A percentile compares a stretch with the other conserved stretches of the same genome.
Evolutionary conservation across 2,888 invertebrate genomes (phyloP).

Genomic region (Stenchaetothrips biformis): DNA sequence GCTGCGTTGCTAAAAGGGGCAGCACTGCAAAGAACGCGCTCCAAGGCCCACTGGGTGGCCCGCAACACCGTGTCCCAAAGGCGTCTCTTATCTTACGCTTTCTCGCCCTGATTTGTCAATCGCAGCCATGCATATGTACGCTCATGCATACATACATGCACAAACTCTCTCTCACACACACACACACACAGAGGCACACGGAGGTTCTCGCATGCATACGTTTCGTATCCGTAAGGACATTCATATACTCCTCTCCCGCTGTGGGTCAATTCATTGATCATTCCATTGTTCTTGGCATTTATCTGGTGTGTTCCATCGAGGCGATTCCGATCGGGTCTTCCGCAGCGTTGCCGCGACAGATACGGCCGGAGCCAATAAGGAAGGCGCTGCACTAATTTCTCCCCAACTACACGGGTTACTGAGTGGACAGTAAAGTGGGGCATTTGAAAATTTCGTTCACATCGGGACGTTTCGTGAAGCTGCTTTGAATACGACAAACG

Average conservation of each 20-base stretch:
- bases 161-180: not conserved
- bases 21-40: not conserved
- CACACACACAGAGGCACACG: not conserved
- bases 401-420: not conserved
- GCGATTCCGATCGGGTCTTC: conserved; percentile 2
- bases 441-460: too few relatives aligned
- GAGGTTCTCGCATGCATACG: not conserved
- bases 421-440: not conserved
- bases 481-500: too few relatives aligned
- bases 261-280: conserved; percentile 24
- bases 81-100: not conserved
- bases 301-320: conserved; percentile 19
- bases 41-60: not conserved
- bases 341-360: not conserved
- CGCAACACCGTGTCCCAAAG: not conserved
- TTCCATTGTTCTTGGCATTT: conserved; percentile 21
- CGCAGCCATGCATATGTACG: not conserved
- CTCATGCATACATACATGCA: conserved; percentile 7
- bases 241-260: conserved; percentile 14
- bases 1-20: not conserved
- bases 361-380: not conserved
- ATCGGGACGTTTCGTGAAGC: too few relatives aligned
- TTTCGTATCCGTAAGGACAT: not conserved
- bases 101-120: conserved; percentile 23
- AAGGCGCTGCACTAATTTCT: conserved; percentile 1